Evolutionary conservation across 1,140 invertebrate genomes (phyloP), one percentile per base, ranked within the genome.

Genomic region (Glomeris maerens): DNA sequence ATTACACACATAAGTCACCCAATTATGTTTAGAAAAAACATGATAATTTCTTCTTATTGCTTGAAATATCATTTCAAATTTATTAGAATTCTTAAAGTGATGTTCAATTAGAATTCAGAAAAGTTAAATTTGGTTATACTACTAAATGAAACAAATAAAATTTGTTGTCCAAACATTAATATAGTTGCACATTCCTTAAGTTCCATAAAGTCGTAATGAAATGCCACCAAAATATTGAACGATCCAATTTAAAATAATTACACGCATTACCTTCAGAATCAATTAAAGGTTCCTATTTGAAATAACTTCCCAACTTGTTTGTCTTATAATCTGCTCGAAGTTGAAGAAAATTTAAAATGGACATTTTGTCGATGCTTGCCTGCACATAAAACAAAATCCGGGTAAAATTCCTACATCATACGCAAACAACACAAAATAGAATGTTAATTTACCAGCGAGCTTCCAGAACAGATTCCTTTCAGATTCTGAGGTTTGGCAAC

Each of bases 401-500:
- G 28, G 46, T 47, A 17, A 44, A 17, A 26, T 52, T 42, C 7
- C 28, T 41, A 38, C 28, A 42, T 27, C 29, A 51, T 22, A 52
- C 22, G 17, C 3, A 54, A 45, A 41, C 3, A 49, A 49, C 1
- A 17, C 3, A 31, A 22, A 27, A 13, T 26, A 21, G 29, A 21
- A 17, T 27, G 29, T 49, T n/a, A n/a, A 63, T 72, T 76, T 72
- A 94, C 91, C 76, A 97, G 69, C 49, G 89, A 88, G 65, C 95
- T 91, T 27, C 88, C 88, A 42, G 80, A 83, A 64, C 90, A 93
- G 26, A 97, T 88, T 74, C 95, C 88, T 62, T 87, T 83, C 54
- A 98, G 71, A 72, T 98, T 98, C 67, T 95, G 88, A 1, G 92
- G 91, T 55, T 92, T 90, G 0, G 97, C 93, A 4, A 98, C 74